Percentiles rank a stretch among this genome's conserved stretches.
These are phyloP conservation scores for Tachysurus vachellii DNA, from an alignment of 2,113 vertebrate genomes.

Conservation along the genomic window DNA sequence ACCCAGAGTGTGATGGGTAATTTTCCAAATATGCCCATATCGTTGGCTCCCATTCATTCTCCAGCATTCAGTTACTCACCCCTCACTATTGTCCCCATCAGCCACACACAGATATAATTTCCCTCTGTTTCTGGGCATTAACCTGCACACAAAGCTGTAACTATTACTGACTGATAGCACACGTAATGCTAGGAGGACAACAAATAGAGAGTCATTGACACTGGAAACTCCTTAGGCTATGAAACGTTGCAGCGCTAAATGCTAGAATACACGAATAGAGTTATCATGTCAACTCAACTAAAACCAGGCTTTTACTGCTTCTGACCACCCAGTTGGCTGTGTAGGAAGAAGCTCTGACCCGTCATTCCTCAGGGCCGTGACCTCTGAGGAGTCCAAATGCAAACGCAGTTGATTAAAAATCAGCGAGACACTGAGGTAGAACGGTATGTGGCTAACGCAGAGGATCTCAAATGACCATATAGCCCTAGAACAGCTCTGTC, in stretches of 20 bases:
- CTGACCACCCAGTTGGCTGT: conserved; percentile 55
- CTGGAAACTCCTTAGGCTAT: conserved; percentile 46
- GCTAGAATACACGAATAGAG: conserved; percentile 28
- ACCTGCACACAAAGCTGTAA: conserved; percentile 54
- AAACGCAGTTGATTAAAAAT: conserved; percentile 60
- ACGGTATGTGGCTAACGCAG: conserved; percentile 46
- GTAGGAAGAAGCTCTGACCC: conserved; percentile 48
- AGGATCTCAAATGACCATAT: conserved; percentile 43
- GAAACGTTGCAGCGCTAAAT: conserved; percentile 24
- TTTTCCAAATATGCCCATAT: conserved; percentile 59
- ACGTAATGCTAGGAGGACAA: conserved; percentile 45
- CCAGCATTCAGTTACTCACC: conserved; percentile 48
- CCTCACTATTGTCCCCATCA: conserved; percentile 45
- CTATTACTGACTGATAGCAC: conserved; percentile 52
- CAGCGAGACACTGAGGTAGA: conserved; percentile 53
- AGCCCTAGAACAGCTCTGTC: conserved; percentile 24
- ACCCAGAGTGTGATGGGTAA: conserved; percentile 63
- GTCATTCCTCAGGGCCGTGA: conserved; percentile 35
- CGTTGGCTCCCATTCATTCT: conserved; percentile 53
- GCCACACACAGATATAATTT: conserved; percentile 56
- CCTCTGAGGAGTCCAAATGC: conserved; percentile 51
- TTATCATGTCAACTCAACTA: conserved; percentile 19
- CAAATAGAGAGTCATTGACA: conserved; percentile 43
- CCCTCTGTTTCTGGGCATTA: conserved; percentile 50
- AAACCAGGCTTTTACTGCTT: background rate